Evolutionary conservation across 2,113 vertebrate species (phyloP), one percentile per base, ranked within the genome.

Genomic region (Euleptes europaea): DNA sequence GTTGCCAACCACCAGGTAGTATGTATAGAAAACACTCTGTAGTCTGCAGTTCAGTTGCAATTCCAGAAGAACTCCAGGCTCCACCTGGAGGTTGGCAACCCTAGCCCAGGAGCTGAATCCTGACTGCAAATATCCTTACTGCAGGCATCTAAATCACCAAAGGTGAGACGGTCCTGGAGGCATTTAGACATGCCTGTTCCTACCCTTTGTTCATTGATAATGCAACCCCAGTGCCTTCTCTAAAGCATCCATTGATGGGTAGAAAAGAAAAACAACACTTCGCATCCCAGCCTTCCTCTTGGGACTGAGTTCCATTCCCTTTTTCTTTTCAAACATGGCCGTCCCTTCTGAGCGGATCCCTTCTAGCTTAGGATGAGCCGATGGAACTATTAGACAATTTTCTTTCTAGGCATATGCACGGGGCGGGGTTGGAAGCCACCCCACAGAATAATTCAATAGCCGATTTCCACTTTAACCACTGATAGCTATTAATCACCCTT

Each of bases 381-480:
- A 78, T 57, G 21, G 84, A 84, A 82, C 70, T 72, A 51, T 21
- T 72, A 80, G 65, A 65, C 19, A 60, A 35, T 84, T 85, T 73
- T 93, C 69, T 28, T n/a, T 89, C 78, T 84, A 15, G 70, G 66
- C 23, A 1, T 31, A 28, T 78, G 47, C 15, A 78, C 23, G 38
- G 82, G 86, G 81, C 71, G 75, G 72, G 80, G 5, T 65, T 80
- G 77, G 42, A 44, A 88, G 72, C 10, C 82, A 63, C 63, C 90
- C 82, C 54, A 84, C 88, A 60, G 86, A 86, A 86, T 88, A 67
- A 69, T 60, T 87, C 86, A 88, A 81, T 90, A 75, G 70, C 47
- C 74, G 82, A 15, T 85, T 88, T 90, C 80, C 87, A 82, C 89
- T 78, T 86, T 90, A 57, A 89, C 86, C 83, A 76, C 33, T 13